Percentiles rank a stretch among this genome's conserved stretches.
Evolutionary conservation across 2,888 invertebrate genomes (phyloP).

Genomic region (Lycaena phlaeas): DNA sequence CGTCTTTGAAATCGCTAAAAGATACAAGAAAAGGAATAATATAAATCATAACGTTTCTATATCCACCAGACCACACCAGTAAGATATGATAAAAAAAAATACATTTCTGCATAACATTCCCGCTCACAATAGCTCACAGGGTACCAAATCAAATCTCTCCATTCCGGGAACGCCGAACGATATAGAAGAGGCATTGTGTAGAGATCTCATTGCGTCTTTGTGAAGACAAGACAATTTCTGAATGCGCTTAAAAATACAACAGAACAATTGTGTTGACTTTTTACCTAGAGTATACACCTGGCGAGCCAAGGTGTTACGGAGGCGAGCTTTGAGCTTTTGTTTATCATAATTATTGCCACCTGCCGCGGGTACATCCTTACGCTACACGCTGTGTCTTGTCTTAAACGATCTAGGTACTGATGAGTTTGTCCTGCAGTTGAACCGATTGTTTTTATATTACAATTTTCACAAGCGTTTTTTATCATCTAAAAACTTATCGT

Average conservation of each 20-base stretch:
- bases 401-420: too few relatives aligned
- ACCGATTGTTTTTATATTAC: too few relatives aligned
- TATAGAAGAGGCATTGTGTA: background rate
- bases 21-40: too few relatives aligned
- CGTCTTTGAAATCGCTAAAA: too few relatives aligned
- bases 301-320: slow-evolving; percentile 26
- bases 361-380: slow-evolving; percentile 23
- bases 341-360: slow-evolving; percentile 52
- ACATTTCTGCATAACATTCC: background rate
- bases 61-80: too few relatives aligned
- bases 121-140: background rate
- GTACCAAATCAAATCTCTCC: background rate
- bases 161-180: background rate
- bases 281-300: slow-evolving; percentile 48
- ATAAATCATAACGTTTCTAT: too few relatives aligned
- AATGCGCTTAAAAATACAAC: background rate
- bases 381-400: background rate
- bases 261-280: background rate
- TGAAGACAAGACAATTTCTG: background rate
- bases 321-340: slow-evolving; percentile 32
- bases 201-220: background rate
- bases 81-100: background rate
- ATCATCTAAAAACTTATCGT: too few relatives aligned
- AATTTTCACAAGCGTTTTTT: too few relatives aligned
- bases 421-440: too few relatives aligned